Conservation (phyloP, 2,113 vertebrate genomes). For the Chauna torquata region DNA sequence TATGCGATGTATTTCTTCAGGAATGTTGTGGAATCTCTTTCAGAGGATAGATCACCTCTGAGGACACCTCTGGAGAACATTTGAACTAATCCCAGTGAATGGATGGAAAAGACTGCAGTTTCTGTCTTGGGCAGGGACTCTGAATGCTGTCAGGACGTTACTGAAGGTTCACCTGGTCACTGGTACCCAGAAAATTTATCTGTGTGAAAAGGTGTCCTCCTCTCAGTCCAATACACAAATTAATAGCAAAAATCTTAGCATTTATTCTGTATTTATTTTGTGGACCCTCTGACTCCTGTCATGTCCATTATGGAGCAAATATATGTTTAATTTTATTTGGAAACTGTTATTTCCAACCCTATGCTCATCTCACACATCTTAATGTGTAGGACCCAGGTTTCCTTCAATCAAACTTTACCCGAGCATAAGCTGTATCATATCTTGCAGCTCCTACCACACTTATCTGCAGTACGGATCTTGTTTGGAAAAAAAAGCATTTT, state of each 20-base stretch:
- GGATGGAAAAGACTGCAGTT: not conserved
- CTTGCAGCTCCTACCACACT: not conserved
- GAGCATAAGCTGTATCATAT: not conserved
- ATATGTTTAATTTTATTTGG: not conserved
- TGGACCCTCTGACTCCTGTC: not conserved
- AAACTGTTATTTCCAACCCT: not conserved
- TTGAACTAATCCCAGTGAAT: not conserved
- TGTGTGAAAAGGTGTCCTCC: not conserved
- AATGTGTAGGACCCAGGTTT: not conserved
- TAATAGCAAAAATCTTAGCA: not conserved
- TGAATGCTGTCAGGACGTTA: not conserved
- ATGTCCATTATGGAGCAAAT: not conserved
- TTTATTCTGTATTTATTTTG: not conserved
- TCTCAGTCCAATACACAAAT: not conserved
- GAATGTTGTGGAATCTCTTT: not conserved
- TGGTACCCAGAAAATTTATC: not conserved
- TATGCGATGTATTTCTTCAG: not conserved
- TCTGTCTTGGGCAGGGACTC: not conserved
- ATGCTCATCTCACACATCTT: not conserved
- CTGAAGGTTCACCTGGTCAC: not conserved
- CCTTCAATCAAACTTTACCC: not conserved
- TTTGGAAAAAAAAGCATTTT: not conserved
- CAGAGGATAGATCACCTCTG: not conserved
- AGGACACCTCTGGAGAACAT: not conserved
- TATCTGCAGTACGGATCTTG: not conserved